A percentile compares a stretch with the other conserved stretches of the same genome.
Evolutionary conservation across 2,888 invertebrate genomes (phyloP).

Genomic region (Teleiodes luculella): DNA sequence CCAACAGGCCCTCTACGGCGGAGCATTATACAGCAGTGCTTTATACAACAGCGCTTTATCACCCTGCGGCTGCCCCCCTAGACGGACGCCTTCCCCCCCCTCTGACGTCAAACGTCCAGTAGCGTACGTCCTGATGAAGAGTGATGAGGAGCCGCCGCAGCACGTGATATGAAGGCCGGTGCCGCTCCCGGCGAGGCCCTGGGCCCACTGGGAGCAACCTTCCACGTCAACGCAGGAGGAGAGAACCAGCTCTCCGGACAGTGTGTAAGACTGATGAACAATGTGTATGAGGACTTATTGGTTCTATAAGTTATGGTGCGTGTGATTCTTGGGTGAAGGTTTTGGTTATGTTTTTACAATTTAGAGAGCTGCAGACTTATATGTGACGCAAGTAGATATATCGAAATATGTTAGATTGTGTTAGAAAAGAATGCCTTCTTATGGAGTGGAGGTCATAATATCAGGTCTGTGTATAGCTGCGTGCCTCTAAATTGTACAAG

Average conservation of each 20-base stretch:
- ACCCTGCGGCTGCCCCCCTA: constrained; percentile 69
- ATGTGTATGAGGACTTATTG: background rate
- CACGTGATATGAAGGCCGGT: constrained; percentile 92
- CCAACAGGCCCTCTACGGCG: constrained; percentile 66
- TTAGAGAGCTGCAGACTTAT: too few relatives aligned
- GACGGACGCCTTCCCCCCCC: constrained; percentile 65
- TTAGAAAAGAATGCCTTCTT: too few relatives aligned
- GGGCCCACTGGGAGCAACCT: constrained; percentile 74
- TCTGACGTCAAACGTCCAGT: constrained; percentile 74
- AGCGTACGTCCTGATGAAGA: constrained; percentile 82
- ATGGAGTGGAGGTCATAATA: too few relatives aligned
- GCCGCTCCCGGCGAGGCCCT: constrained; percentile 85
- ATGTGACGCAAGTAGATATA: too few relatives aligned
- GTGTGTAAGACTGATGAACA: constrained; percentile 47
- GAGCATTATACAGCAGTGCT: constrained; percentile 69
- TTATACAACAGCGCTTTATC: constrained; percentile 66
- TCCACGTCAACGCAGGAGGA: constrained; percentile 62
- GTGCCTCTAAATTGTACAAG: too few relatives aligned
- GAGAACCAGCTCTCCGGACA: constrained; percentile 60
- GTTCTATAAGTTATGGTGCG: too few relatives aligned
- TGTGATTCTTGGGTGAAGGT: too few relatives aligned
- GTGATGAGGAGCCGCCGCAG: constrained; percentile 76
- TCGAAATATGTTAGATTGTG: too few relatives aligned
- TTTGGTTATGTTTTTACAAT: too few relatives aligned
- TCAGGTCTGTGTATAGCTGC: too few relatives aligned